A percentile compares a stretch with the other conserved stretches of the same genome.
These are phyloP conservation scores for Noctuana brunneofusca DNA, from an alignment of 2,888 invertebrate genomes.

Conservation along the genomic window DNA sequence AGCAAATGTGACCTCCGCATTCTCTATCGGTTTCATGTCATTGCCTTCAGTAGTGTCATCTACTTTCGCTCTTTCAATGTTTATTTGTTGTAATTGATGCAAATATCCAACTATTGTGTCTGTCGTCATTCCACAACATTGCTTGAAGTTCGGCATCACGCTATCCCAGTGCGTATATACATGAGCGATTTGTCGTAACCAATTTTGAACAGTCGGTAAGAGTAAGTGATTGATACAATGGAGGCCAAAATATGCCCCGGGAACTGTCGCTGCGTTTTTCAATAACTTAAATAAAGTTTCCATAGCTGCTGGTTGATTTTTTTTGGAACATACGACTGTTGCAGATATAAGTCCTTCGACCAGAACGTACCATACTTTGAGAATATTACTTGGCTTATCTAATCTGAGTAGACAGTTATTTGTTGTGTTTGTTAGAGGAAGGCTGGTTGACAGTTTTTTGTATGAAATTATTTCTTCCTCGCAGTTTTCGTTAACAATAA, in stretches of 20 bases:
- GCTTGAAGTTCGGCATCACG: constrained; percentile 95
- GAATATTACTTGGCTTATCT: constrained; percentile 91
- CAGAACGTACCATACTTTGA: constrained; percentile 95
- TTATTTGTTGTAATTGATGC: constrained; percentile 87
- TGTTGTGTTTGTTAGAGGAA: constrained; percentile 73
- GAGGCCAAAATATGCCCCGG: constrained; percentile 94
- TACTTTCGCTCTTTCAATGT: constrained; percentile 63
- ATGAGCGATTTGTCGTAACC: constrained; percentile 91
- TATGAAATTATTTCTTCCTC: constrained; percentile 87
- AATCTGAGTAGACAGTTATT: constrained; percentile 84
- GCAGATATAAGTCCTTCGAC: constrained; percentile 93
- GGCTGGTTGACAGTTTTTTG: constrained; percentile 81
- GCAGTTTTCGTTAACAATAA: constrained; percentile 85
- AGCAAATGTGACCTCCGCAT: constrained; percentile 86
- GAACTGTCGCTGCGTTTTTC: constrained; percentile 88
- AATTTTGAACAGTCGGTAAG: constrained; percentile 95
- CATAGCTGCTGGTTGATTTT: constrained; percentile 92
- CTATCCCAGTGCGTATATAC: constrained; percentile 88
- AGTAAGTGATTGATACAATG: constrained; percentile 96
- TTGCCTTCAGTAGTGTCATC: constrained; percentile 66
- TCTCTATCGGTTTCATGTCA: constrained; percentile 81
- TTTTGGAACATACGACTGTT: constrained; percentile 92
- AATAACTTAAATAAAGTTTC: constrained; percentile 94
- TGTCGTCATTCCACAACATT: constrained; percentile 96
- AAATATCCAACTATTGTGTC: constrained; percentile 95